Evolutionary conservation across 1,140 invertebrate species (phyloP).

Genomic region (Heliconius congener): DNA sequence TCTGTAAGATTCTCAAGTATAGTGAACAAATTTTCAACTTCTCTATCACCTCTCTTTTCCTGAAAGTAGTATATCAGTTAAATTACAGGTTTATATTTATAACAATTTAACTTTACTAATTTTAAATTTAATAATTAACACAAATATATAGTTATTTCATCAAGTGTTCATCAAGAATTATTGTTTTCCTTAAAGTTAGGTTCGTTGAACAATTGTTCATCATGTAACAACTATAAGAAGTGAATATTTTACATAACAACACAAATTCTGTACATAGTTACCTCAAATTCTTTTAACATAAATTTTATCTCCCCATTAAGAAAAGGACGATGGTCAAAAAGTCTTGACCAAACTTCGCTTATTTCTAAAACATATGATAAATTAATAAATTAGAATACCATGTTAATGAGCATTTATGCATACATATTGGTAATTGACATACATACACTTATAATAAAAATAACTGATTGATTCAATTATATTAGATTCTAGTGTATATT

Average conservation of each 20-base stretch:
- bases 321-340: conserved; percentile 93
- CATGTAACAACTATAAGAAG: neutral
- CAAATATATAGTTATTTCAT: neutral
- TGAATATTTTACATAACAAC: conserved; percentile 9
- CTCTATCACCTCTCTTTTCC: conserved; percentile 88
- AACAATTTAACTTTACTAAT: neutral
- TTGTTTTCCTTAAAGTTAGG: neutral
- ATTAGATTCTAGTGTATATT: neutral
- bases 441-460: conserved; percentile 13
- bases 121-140: neutral
- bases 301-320: conserved; percentile 91
- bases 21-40: conserved; percentile 89
- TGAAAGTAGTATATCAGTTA: conserved; percentile 58
- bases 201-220: neutral
- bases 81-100: neutral
- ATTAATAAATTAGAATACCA: neutral
- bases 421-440: neutral
- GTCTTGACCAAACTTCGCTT: conserved; percentile 89
- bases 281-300: conserved; percentile 92
- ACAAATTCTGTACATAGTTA: conserved; percentile 55
- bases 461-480: neutral
- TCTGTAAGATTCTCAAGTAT: conserved; percentile 90
- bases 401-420: neutral
- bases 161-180: neutral
- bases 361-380: conserved; percentile 83